Conservation (phyloP, 1,140 invertebrate genomes). For the Hyles vespertilio region DNA sequence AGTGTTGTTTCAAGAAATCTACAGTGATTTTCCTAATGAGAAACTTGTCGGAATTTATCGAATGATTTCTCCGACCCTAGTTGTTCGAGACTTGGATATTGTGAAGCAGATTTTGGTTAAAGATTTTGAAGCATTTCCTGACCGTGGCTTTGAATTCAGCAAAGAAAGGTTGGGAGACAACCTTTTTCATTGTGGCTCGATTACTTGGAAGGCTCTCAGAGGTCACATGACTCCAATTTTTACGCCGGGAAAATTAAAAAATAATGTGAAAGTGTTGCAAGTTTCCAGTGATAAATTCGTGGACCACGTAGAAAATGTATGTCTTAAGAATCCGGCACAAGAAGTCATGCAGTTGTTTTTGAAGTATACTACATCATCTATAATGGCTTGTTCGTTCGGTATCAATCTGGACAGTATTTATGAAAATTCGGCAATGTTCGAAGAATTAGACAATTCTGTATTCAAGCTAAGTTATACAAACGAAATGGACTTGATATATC, state of each 20-base stretch:
- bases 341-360: slow-evolving; percentile 14
- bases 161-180: slow-evolving; percentile 24
- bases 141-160: slow-evolving; percentile 23
- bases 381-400: slow-evolving; percentile 21
- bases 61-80: slow-evolving; percentile 16
- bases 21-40: slow-evolving; percentile 18
- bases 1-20: slow-evolving; percentile 13
- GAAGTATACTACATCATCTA: slow-evolving; percentile 21
- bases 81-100: slow-evolving; percentile 22
- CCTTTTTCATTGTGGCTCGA: slow-evolving; percentile 35
- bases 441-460: slow-evolving; percentile 16
- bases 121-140: slow-evolving; percentile 23
- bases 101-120: slow-evolving; percentile 22
- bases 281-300: slow-evolving; percentile 43
- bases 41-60: slow-evolving; percentile 15
- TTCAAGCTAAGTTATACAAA: slow-evolving; percentile 14
- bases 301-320: slow-evolving; percentile 27
- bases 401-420: slow-evolving; percentile 18
- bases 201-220: slow-evolving; percentile 74
- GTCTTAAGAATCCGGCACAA: slow-evolving; percentile 11
- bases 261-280: slow-evolving; percentile 57
- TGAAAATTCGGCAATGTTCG: slow-evolving; percentile 12
- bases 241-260: slow-evolving; percentile 76
- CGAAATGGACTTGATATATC: slow-evolving; percentile 31
- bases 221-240: slow-evolving; percentile 76